These are phyloP conservation scores for Enteromius viviparus DNA, from an alignment of 2,797 vertebrate genomes.

Conservation along the genomic window DNA sequence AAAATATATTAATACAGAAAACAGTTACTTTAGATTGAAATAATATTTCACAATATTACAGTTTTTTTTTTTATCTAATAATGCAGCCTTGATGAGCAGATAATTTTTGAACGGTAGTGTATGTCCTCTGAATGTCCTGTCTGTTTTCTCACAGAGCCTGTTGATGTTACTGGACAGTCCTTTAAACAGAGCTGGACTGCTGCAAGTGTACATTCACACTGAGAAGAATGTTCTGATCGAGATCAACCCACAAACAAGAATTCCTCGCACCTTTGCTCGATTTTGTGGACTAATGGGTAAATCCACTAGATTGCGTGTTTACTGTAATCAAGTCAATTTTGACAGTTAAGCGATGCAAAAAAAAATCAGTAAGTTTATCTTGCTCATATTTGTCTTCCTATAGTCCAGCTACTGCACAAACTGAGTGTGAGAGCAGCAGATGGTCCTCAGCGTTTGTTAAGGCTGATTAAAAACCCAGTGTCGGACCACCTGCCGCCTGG, in stretches of 20 bases:
- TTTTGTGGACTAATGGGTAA: constrained; percentile 98
- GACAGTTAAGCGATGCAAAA: not conserved
- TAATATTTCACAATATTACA: too few relatives aligned
- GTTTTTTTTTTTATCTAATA: too few relatives aligned
- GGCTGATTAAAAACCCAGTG: constrained; percentile 96
- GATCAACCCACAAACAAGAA: constrained; percentile 96
- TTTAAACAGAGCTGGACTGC: constrained; percentile 91
- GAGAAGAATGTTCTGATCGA: constrained; percentile 94
- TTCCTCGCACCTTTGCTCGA: constrained; percentile 92
- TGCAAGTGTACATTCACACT: constrained; percentile 96
- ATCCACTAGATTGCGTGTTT: not conserved
- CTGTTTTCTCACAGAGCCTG: constrained; percentile 70
- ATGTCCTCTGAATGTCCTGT: not conserved
- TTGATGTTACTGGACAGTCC: constrained; percentile 98
- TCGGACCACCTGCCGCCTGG: constrained; percentile 92
- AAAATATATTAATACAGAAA: too few relatives aligned
- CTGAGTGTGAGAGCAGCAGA: constrained; percentile 94
- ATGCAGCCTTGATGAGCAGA: too few relatives aligned
- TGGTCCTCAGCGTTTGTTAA: constrained; percentile 88
- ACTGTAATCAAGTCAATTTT: not conserved
- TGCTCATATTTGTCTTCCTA: not conserved
- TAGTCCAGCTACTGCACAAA: constrained; percentile 97
- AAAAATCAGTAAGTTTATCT: not conserved
- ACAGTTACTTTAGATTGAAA: too few relatives aligned
- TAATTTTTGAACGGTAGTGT: not conserved